Conservation (phyloP, 1,140 invertebrate species). For the Trichonephila inaurata region DNA sequence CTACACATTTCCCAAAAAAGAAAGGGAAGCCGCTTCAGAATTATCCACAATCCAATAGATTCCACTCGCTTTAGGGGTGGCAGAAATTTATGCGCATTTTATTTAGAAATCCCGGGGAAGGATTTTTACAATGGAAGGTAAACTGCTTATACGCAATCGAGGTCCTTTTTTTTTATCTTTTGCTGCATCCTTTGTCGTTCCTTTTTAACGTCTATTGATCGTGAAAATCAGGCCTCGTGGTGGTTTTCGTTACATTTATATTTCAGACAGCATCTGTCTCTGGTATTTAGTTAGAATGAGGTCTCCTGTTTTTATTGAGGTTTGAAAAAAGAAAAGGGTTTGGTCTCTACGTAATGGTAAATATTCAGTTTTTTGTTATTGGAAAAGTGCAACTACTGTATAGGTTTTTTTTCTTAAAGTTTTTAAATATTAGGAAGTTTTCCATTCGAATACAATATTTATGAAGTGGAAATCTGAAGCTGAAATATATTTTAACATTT, state of each 20-base stretch:
- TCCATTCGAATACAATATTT: neutral
- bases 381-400: neutral
- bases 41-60: constrained; percentile 56
- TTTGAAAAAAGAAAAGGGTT: neutral
- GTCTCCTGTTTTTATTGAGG: neutral
- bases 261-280: neutral
- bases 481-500: too few species aligned
- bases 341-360: neutral
- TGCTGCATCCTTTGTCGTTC: neutral
- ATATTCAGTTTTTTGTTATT: neutral
- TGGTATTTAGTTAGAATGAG: constrained; percentile 36
- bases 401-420: neutral
- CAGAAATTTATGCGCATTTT: constrained; percentile 65
- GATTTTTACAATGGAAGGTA: constrained; percentile 10
- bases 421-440: neutral
- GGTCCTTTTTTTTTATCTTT: neutral
- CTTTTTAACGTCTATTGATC: constrained; percentile 33
- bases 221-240: neutral
- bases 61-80: constrained; percentile 11
- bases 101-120: constrained; percentile 22
- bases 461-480: neutral
- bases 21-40: constrained; percentile 15
- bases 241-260: constrained; percentile 22
- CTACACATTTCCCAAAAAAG: neutral
- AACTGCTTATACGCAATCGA: constrained; percentile 58